These are phyloP conservation scores for Hypena proboscidalis DNA, from an alignment of 2,888 invertebrate genomes.

Conservation along the genomic window DNA sequence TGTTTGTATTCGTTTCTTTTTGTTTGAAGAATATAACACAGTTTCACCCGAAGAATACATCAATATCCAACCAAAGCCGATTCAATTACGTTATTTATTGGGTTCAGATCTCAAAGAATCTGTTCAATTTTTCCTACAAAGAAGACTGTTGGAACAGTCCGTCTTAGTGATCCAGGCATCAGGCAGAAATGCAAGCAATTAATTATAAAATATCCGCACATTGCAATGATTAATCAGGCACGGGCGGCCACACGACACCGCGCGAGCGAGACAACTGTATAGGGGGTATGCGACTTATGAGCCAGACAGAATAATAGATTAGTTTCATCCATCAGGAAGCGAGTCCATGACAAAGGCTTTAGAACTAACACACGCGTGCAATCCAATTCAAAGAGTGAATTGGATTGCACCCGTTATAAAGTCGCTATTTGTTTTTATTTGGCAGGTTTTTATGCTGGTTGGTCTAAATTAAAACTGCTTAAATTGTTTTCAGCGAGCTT, in stretches of 20 bases:
- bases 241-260: slow-evolving; percentile 15
- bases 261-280: slow-evolving; percentile 40
- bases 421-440: slow-evolving; percentile 16
- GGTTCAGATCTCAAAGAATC: too few relatives aligned
- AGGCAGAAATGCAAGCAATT: slow-evolving; percentile 28
- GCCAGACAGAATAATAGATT: slow-evolving; percentile 53
- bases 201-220: slow-evolving; percentile 34
- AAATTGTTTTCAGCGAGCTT: too few relatives aligned
- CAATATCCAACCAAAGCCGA: too few relatives aligned
- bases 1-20: too few relatives aligned
- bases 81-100: too few relatives aligned
- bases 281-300: slow-evolving; percentile 47
- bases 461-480: slow-evolving; percentile 17
- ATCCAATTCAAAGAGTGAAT: slow-evolving; percentile 24
- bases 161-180: slow-evolving; percentile 18
- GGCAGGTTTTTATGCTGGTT: neutral
- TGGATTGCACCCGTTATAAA: slow-evolving; percentile 12
- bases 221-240: slow-evolving; percentile 37
- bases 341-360: slow-evolving; percentile 44
- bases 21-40: too few relatives aligned
- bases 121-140: too few relatives aligned
- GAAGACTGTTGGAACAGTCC: too few relatives aligned
- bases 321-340: slow-evolving; percentile 54
- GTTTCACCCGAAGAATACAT: too few relatives aligned
- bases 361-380: slow-evolving; percentile 22